Base-by-base conservation (phyloP, 53 echinoderm and acorn worm genomes). In the Astropecten irregularis region DNA sequence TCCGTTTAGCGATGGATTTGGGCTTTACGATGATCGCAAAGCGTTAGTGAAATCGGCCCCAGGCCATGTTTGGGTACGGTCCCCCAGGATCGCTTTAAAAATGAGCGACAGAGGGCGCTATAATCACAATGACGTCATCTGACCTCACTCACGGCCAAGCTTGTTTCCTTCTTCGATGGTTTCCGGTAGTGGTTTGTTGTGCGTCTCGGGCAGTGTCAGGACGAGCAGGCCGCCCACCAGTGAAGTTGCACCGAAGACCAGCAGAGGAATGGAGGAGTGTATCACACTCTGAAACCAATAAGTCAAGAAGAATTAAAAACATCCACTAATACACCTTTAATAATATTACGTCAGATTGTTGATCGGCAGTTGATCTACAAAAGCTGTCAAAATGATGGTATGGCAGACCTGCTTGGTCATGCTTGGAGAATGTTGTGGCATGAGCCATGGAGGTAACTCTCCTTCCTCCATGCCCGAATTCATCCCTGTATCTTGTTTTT, bases 181-280 rank as follows among this genome's bases (percentile, higher is more conserved):
- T 76, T 76, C 76, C 59, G 76, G 76, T 18, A 76, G 58, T 3
- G 25, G 76, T 59, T 22, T 76, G 57, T 76, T 55, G 40, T 56
- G 76, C n/a, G 76, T 76, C 58, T 76, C 76, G 2, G 76, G 76
- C 25, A 76, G 59, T 0, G 28, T 36, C 5, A 56, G 18, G 11
- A 76, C 76, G 16, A 76, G 59, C 58, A 76, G 28, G 28, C 76
- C 76, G 56, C 57, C 55, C 0, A 56, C 37, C 40, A 76, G 37
- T 21, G 76, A 76, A 27, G 56, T 76, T 4, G 40, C 76, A 25
- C 37, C 76, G 26, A 76, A 76, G 56, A 76, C 56, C 18, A 56
- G 10, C 26, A 76, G 59, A 3, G 76, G 76, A 22, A 76, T 40
- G 38, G 56, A 76, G 76, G 39, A 16, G 27, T 56, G 55, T 4